Percentiles rank a stretch among this genome's conserved stretches.
Evolutionary conservation across 2,888 invertebrate genomes (phyloP).

Genomic region (Caenorhabditis wallacei): DNA sequence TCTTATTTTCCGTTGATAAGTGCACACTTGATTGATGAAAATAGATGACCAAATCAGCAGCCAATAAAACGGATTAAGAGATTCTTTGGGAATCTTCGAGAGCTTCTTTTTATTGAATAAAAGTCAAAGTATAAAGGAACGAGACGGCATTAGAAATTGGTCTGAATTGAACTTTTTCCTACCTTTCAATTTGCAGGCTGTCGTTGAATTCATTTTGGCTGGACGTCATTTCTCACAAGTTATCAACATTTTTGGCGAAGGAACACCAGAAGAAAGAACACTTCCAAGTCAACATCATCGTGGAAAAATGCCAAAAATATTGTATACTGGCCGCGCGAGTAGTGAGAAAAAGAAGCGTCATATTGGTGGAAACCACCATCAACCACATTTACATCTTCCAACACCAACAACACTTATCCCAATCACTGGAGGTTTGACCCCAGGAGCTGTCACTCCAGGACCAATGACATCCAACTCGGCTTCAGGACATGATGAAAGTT

Average conservation of each 20-base stretch:
- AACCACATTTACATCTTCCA: constrained; percentile 15
- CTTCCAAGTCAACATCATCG: constrained; percentile 41
- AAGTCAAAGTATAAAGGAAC: not conserved
- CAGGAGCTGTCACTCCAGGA: constrained; percentile 21
- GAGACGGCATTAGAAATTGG: not conserved
- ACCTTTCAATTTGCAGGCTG: constrained; percentile 70
- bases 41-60: constrained; percentile 8
- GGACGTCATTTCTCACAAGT: constrained; percentile 73
- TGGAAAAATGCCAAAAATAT: constrained; percentile 45
- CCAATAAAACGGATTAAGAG: constrained; percentile 19
- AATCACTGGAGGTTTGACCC: constrained; percentile 9
- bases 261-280: constrained; percentile 52
- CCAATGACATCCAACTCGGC: constrained; percentile 5
- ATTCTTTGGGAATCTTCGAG: not conserved
- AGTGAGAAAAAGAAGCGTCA: constrained; percentile 50
- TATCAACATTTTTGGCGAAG: constrained; percentile 73
- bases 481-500: constrained; percentile 43
- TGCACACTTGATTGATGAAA: constrained; percentile 11
- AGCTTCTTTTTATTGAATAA: constrained; percentile 4
- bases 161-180: constrained; percentile 1
- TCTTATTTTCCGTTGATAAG: constrained; percentile 33
- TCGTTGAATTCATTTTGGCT: constrained; percentile 75
- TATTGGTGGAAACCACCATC: constrained; percentile 22
- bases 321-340: constrained; percentile 46
- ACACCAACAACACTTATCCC: constrained; percentile 7